Evolutionary conservation across 2,888 invertebrate species (phyloP).

Genomic region (Erebia ligea): DNA sequence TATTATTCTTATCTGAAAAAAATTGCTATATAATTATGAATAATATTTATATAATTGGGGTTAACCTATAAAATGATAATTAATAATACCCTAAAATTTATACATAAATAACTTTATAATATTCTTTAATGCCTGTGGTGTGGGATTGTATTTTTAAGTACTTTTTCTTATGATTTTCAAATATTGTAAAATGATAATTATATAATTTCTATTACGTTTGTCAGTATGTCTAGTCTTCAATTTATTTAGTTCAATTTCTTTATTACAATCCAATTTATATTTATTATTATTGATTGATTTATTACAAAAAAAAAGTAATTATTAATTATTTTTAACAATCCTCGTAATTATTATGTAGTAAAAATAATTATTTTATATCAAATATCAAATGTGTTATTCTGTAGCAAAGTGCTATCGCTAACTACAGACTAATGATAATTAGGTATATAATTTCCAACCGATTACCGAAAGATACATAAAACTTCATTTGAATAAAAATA

Average conservation of each 20-base stretch:
- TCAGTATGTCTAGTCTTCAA: conserved; percentile 33
- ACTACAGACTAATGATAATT: background rate
- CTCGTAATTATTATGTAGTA: background rate
- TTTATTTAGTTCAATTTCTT: conserved; percentile 14
- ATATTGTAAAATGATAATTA: background rate
- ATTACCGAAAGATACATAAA: background rate
- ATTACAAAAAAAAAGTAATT: background rate
- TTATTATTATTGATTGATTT: too few species aligned
- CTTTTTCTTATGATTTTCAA: background rate
- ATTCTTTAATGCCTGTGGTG: background rate
- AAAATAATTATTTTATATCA: background rate
- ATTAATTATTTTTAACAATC: background rate
- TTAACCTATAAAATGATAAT: conserved; percentile 1
- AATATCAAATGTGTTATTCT: background rate
- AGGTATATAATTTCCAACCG: too few species aligned
- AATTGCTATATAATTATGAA: background rate
- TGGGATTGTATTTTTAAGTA: background rate
- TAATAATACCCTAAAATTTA: background rate
- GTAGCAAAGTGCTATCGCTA: background rate
- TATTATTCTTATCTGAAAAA: too few species aligned
- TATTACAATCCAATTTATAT: conserved; percentile 7
- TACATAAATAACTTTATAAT: background rate
- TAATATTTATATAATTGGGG: background rate
- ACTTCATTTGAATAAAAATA: too few species aligned
- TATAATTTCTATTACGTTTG: conserved; percentile 22